Conservation (phyloP, 2,888 invertebrate species). For the Vanessa cardui region DNA sequence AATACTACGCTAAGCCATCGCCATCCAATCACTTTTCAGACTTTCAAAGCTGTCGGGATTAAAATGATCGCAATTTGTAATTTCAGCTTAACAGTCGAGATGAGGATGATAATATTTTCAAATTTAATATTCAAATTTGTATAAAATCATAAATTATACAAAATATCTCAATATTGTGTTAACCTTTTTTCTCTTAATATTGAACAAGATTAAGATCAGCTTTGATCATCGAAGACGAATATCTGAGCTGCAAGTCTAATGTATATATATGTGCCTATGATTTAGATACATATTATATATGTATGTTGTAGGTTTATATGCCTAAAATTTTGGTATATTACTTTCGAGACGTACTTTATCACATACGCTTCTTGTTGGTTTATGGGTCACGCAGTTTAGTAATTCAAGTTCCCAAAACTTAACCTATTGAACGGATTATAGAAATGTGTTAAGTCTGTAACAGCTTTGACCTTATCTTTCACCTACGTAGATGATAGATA, state of each 20-base stretch:
- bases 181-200: background rate
- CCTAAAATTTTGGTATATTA: slow-evolving; percentile 2
- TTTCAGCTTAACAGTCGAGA: background rate
- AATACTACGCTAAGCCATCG: background rate
- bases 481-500: background rate
- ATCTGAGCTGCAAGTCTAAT: background rate
- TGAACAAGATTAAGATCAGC: background rate
- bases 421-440: slow-evolving; percentile 15
- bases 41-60: slow-evolving; percentile 6
- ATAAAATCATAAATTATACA: no score
- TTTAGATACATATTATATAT: background rate
- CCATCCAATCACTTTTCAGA: slow-evolving; percentile 14
- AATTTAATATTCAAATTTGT: no score
- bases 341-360: slow-evolving; percentile 18
- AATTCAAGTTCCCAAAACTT: slow-evolving; percentile 25
- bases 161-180: background rate
- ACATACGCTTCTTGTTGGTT: slow-evolving; percentile 17
- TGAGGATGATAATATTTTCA: background rate
- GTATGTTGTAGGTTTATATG: background rate
- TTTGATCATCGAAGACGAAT: background rate
- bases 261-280: background rate
- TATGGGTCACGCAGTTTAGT: slow-evolving; percentile 29
- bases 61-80: slow-evolving; percentile 16
- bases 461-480: background rate
- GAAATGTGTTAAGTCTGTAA: slow-evolving; percentile 11